Evolutionary conservation across 1,140 invertebrate genomes (phyloP).

Genomic region (Solen grandis): DNA sequence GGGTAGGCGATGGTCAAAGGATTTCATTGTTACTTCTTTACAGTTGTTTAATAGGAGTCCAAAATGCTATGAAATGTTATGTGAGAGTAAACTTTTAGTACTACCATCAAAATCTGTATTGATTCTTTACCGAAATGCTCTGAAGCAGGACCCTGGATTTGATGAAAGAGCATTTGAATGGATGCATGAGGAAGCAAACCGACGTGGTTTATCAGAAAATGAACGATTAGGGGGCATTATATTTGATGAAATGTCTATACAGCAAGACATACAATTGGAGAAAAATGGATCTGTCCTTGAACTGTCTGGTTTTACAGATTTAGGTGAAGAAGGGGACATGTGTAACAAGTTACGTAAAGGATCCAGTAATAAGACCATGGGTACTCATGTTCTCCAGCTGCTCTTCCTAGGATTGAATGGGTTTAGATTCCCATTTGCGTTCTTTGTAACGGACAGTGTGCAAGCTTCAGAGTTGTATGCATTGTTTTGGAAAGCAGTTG

Average conservation of each 20-base stretch:
- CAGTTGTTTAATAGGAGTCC: slow-evolving; percentile 37
- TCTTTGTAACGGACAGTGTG: slow-evolving; percentile 42
- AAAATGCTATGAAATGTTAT: slow-evolving; percentile 24
- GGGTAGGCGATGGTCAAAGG: slow-evolving; percentile 36
- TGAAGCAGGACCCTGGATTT: slow-evolving; percentile 53
- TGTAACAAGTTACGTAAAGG: background rate
- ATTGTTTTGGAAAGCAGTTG: slow-evolving; percentile 51
- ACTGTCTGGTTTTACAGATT: slow-evolving; percentile 40
- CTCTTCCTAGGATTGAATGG: slow-evolving; percentile 55
- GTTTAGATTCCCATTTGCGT: slow-evolving; percentile 58
- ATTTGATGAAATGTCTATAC: slow-evolving; percentile 55
- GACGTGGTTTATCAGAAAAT: slow-evolving; percentile 10
- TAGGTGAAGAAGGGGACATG: slow-evolving; percentile 34
- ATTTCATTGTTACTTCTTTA: slow-evolving; percentile 6
- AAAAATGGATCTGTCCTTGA: slow-evolving; percentile 31
- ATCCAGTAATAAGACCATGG: slow-evolving; percentile 24
- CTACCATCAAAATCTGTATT: slow-evolving; percentile 29
- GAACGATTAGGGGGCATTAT: slow-evolving; percentile 47
- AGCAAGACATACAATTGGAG: slow-evolving; percentile 18
- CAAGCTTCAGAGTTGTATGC: slow-evolving; percentile 44
- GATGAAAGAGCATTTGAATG: slow-evolving; percentile 52
- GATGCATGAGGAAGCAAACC: slow-evolving; percentile 54
- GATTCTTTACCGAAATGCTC: slow-evolving; percentile 50
- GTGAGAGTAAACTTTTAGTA: background rate
- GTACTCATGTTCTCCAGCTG: slow-evolving; percentile 55